Conservation (phyloP, 2,113 vertebrate genomes). For the Bubo scandiacus region DNA sequence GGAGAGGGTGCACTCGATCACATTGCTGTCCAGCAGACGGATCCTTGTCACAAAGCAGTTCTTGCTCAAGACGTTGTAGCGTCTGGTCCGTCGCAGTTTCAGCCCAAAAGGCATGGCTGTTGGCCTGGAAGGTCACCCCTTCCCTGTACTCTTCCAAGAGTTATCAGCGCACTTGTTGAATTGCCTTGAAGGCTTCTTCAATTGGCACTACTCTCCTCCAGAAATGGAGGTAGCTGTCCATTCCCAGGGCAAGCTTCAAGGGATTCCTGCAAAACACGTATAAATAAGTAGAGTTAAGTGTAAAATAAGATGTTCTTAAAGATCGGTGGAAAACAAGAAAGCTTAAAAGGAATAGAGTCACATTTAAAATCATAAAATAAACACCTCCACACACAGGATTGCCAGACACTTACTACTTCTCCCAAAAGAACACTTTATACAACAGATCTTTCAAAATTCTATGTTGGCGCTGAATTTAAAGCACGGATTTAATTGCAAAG, state of each 20-base stretch:
- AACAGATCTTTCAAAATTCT: not conserved
- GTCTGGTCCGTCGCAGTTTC: constrained; percentile 89
- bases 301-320: not conserved
- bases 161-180: constrained; percentile 32
- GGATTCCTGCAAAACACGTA: constrained; percentile 36
- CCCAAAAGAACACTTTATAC: not conserved
- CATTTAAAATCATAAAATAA: not conserved
- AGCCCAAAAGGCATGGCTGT: constrained; percentile 93
- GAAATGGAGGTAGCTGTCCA: constrained; percentile 53
- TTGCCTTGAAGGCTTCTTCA: constrained; percentile 52
- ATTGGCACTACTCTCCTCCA: constrained; percentile 70
- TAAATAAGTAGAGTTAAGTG: not conserved
- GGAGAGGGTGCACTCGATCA: constrained; percentile 92
- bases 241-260: constrained; percentile 52
- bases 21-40: constrained; percentile 87
- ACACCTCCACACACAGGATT: not conserved
- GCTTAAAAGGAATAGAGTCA: not conserved
- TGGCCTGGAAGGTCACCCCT: not conserved
- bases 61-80: constrained; percentile 97
- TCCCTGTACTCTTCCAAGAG: not conserved
- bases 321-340: not conserved
- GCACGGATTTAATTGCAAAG: not conserved
- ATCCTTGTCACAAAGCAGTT: constrained; percentile 97
- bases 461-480: constrained; percentile 9
- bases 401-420: not conserved